Base-by-base conservation (phyloP, 2,888 invertebrate genomes). In the Chromoteleia sp. region DNA sequence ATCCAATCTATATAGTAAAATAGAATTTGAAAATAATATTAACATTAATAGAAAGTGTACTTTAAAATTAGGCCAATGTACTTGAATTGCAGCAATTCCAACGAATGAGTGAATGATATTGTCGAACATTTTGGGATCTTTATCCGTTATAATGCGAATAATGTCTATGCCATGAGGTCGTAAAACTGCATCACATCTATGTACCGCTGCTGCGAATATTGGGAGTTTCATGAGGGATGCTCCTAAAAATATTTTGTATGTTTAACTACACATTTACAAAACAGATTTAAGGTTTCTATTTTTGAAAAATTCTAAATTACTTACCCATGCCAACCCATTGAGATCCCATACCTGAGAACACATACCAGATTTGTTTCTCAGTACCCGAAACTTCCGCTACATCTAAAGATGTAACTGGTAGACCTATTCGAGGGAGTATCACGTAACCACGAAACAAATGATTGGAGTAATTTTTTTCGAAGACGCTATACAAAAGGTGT, bases 341-440 rank as follows among this genome's bases (percentile, higher is more conserved):
- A 4, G 96, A 95, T 0, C 97, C 97, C 97, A 98, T 96, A 29
- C 98, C 98, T 52, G 98, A 97, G 92, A 97, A 98, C 45, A 98
- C 95, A 92, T 96, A 97, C 94, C 97, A 97, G 2, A 98, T 93
- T 2, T 97, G 96, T 0, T 95, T 93, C 41, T 93, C 93, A 0
- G 93, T 92, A 0, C 94, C 95, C 0, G 94, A 93, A 88, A 93
- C 94, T 89, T 95, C 94, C 84, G 94, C 93, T 29, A 94, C 90
- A 41, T 94, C 93, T 0, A 45, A 5, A 4, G 14, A 0, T 29
- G 6, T 12, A 0, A 92, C 89, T 0, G 92, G 88, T 5, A 76
- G 17, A 0, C 80, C 76, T 2, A 76, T 81, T 14, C 86, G 81
- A 90, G 93, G 92, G 7, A 93, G 83, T 2, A 98, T 89, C 0